Percentiles rank a stretch among this genome's conserved stretches.
phyloP scores from a whole-genome alignment of 2,113 vertebrate species.

The Harpagus bidentatus region DNA sequence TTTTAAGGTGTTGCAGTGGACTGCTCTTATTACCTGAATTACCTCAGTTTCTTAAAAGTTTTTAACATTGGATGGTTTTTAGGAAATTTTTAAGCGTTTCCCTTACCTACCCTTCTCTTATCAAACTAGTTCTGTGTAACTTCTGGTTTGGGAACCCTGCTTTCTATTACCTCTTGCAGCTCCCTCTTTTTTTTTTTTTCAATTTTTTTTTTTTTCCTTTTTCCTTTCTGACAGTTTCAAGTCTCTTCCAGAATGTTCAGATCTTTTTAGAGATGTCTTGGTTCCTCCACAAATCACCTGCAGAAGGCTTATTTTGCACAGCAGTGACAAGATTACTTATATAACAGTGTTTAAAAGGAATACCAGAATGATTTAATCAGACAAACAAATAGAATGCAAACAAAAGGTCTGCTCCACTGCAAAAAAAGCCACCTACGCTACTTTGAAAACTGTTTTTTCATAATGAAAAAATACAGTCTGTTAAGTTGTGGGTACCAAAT shows the following conservation, averaged over 20 bases:
- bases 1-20: not conserved
- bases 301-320: not conserved
- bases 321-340: not conserved
- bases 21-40: not conserved
- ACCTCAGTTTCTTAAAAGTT: not conserved
- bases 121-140: not conserved
- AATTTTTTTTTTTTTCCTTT: no score
- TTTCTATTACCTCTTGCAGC: not conserved
- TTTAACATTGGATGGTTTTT: not conserved
- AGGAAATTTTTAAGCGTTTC: not conserved
- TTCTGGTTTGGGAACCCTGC: not conserved
- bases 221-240: not conserved
- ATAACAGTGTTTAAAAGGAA: conserved; percentile 9
- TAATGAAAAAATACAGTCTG: not conserved
- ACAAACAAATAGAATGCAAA: not conserved
- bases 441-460: not conserved
- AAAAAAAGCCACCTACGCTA: not conserved
- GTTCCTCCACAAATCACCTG: not conserved
- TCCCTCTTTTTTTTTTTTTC: not conserved
- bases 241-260: not conserved
- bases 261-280: not conserved
- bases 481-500: not conserved
- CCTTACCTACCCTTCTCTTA: not conserved
- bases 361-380: not conserved
- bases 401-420: not conserved